A percentile compares a stretch with the other conserved stretches of the same genome.
Conservation (phyloP, 2,113 vertebrate species). For the Epinephelus lanceolatus region DNA sequence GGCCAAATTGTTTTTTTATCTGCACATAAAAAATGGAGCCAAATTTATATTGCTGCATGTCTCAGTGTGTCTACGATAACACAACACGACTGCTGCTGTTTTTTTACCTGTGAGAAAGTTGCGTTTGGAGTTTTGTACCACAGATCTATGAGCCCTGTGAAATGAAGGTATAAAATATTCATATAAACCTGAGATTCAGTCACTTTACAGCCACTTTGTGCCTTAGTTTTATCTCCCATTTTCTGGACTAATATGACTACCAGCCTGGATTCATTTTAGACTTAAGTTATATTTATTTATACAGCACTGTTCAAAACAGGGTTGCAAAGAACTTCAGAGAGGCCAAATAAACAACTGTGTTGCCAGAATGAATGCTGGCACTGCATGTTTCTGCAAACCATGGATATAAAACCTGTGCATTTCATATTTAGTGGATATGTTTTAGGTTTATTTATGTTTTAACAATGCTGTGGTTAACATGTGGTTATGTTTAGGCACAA, state of each 20-base stretch:
- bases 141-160: background rate
- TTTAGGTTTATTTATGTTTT: too few relatives aligned
- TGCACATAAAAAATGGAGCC: constrained; percentile 17
- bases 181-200: background rate
- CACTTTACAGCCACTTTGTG: background rate
- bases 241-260: background rate
- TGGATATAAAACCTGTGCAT: too few relatives aligned
- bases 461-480: too few relatives aligned
- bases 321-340: background rate
- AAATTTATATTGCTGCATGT: background rate
- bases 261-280: too few relatives aligned
- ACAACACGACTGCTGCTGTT: constrained; percentile 1
- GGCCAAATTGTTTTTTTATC: constrained; percentile 40
- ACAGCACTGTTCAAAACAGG: background rate
- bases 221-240: background rate
- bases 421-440: too few relatives aligned
- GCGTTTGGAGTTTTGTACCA: background rate
- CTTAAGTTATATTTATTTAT: background rate
- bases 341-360: too few relatives aligned
- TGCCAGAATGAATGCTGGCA: too few relatives aligned
- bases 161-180: background rate
- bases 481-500: too few relatives aligned
- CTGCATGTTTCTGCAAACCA: too few relatives aligned
- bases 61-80: background rate
- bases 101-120: background rate